phyloP scores from a whole-genome alignment of 64 coral and sea anemone genomes.

The Montipora cactus region DNA sequence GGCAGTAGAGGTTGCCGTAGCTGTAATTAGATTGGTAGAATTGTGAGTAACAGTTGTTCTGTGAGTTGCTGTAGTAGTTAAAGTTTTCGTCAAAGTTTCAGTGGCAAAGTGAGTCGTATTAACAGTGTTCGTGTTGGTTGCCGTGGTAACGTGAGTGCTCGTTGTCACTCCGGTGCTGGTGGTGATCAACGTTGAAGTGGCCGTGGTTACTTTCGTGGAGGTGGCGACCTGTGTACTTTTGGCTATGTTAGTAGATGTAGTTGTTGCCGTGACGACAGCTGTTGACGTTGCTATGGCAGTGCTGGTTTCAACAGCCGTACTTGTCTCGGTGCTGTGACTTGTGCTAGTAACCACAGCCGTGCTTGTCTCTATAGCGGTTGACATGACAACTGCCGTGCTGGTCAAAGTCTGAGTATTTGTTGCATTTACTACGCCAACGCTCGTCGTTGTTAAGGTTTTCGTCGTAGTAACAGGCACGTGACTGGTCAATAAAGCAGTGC shows the following conservation, averaged over 20 bases:
- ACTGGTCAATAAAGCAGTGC: constrained; percentile 18
- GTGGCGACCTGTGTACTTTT: background rate
- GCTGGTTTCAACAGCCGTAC: constrained; percentile 19
- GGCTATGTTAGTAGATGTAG: constrained; percentile 1
- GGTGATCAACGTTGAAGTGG: background rate
- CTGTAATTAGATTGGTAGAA: constrained; percentile 34
- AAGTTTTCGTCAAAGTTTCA: constrained; percentile 36
- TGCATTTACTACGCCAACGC: background rate
- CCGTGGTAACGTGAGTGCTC: constrained; percentile 30
- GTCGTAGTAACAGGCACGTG: constrained; percentile 28
- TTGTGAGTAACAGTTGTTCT: constrained; percentile 12
- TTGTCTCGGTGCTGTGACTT: background rate
- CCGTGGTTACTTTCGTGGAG: background rate
- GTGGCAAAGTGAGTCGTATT: constrained; percentile 15
- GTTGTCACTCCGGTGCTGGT: constrained; percentile 28
- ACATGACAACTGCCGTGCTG: background rate
- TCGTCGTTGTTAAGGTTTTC: constrained; percentile 13
- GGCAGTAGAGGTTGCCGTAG: constrained; percentile 40
- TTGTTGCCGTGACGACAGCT: constrained; percentile 2
- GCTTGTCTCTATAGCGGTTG: background rate
- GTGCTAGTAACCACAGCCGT: background rate
- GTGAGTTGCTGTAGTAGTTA: constrained; percentile 29
- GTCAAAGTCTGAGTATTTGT: constrained; percentile 17
- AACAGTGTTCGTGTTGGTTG: constrained; percentile 35
- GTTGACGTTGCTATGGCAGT: constrained; percentile 15